Evolutionary conservation across 2,888 invertebrate genomes (phyloP), one percentile per base, ranked within the genome.

Genomic region (Malthinus flaveolus): DNA sequence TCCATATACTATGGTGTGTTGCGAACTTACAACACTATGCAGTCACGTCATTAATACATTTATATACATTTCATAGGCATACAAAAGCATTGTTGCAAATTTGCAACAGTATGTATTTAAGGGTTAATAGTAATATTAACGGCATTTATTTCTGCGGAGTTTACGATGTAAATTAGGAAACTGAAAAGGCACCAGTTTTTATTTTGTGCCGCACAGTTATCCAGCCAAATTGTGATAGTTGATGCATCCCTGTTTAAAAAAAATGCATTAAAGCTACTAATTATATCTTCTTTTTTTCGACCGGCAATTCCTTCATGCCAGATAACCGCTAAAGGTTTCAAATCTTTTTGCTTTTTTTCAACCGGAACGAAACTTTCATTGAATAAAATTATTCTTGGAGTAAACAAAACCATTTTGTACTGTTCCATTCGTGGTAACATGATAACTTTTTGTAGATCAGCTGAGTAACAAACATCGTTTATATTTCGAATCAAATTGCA

Each of bases 331-430:
- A 39, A 5, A 6, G 50, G 39, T 42, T 39, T 8, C 9, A 12
- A 8, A 9, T 9, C 15, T 15, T 39, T 50, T 7, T 12, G 1
- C 9, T 8, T n/a, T 39, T 50, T 50, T 32, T 32, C 50, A 10
- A 50, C 12, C n/a, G 50, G 50, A 9, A 35, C 48, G 35, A 48
- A 48, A 35, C 34, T 34, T 13, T 48, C 35, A 13, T 48, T 35
- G 13, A 42, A 39, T n/a, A 39, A 9, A 39, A 42, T 39, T 10
- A 42, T 11, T 11, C 39, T 39, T 32, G 33, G 13, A 32, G 39
- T 39, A 39, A 50, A 50, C 7, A 50, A 32, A 8, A 42, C 39
- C 10, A 32, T 31, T 23, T 39, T 50, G 10, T 35, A 50, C 32
- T 15, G 23, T 7, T 50, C 50, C 8, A 15, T 8, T 15, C 50